Conservation (phyloP, 2,797 vertebrate genomes). For the Poecilia velifera region DNA sequence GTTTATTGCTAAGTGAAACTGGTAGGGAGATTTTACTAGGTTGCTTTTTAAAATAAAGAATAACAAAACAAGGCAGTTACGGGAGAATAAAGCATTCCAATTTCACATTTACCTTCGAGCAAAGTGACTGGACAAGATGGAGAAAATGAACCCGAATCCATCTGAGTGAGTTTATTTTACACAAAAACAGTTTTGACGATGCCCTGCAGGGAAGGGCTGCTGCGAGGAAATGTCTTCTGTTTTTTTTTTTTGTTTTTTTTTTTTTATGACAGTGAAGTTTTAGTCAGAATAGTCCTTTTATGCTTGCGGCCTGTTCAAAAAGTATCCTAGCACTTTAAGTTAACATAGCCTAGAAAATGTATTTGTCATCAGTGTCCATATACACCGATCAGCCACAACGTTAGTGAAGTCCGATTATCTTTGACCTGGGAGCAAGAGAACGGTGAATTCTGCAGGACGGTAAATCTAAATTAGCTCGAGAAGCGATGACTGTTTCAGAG, state of each 20-base stretch:
- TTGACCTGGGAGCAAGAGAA: background rate
- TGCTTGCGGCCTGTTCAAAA: conserved; percentile 73
- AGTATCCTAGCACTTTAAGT: conserved; percentile 77
- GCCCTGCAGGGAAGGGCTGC: conserved; percentile 74
- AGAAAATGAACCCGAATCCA: conserved; percentile 46
- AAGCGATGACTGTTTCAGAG: background rate
- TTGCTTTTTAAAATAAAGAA: conserved; percentile 31
- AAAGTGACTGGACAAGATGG: conserved; percentile 14
- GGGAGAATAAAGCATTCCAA: conserved; percentile 67
- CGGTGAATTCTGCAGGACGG: background rate
- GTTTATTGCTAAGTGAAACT: background rate
- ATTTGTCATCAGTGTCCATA: conserved; percentile 52
- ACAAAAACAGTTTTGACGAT: conserved; percentile 20
- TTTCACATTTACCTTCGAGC: conserved; percentile 28
- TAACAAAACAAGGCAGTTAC: conserved; percentile 11
- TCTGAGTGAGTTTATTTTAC: conserved; percentile 15
- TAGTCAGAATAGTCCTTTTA: conserved; percentile 55
- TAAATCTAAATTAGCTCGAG: background rate
- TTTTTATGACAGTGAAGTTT: conserved; percentile 27
- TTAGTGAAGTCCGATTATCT: background rate
- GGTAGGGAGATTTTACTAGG: conserved; percentile 21
- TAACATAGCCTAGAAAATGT: conserved; percentile 59
- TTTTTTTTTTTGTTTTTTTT: background rate
- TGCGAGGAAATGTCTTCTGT: conserved; percentile 1
- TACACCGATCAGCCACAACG: conserved; percentile 22